A percentile compares a stretch with the other conserved stretches of the same genome.
phyloP scores from a whole-genome alignment of 2,113 vertebrate species.

The Xiphophorus couchianus region DNA sequence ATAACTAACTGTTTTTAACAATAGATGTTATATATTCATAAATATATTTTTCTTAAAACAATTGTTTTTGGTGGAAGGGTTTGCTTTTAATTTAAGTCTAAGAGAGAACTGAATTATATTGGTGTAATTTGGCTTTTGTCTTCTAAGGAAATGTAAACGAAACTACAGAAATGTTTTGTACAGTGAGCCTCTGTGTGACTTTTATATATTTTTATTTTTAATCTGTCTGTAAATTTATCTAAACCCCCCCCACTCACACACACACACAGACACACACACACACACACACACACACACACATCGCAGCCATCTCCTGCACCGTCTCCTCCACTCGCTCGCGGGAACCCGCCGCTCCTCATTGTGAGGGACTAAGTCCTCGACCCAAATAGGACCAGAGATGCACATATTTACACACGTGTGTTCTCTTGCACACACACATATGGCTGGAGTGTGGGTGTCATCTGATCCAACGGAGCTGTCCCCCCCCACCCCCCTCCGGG shows the following conservation, averaged over 20 bases:
- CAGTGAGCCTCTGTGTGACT: too few species aligned
- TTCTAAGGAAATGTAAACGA: too few species aligned
- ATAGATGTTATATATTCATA: too few species aligned
- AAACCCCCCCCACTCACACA: not conserved
- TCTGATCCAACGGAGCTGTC: constrained; percentile 69
- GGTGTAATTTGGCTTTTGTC: too few species aligned
- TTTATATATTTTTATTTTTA: too few species aligned
- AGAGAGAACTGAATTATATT: too few species aligned
- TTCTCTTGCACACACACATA: constrained; percentile 22
- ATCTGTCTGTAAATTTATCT: not conserved
- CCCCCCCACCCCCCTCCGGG: constrained; percentile 38
- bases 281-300: too few species aligned
- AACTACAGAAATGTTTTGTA: too few species aligned
- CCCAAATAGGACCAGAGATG: constrained; percentile 54
- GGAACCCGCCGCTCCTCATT: constrained; percentile 32
- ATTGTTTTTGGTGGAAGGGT: too few species aligned
- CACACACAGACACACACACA: not conserved
- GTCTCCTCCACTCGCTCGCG: constrained; percentile 27
- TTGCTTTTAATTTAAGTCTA: too few species aligned
- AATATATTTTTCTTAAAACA: too few species aligned
- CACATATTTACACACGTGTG: constrained; percentile 7
- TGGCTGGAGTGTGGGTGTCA: constrained; percentile 72
- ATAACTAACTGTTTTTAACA: too few species aligned
- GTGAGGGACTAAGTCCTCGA: constrained; percentile 57
- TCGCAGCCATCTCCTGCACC: not conserved